Evolutionary conservation across 1,140 invertebrate species (phyloP), one percentile per base, ranked within the genome.

Genomic region (Portunus trituberculatus): DNA sequence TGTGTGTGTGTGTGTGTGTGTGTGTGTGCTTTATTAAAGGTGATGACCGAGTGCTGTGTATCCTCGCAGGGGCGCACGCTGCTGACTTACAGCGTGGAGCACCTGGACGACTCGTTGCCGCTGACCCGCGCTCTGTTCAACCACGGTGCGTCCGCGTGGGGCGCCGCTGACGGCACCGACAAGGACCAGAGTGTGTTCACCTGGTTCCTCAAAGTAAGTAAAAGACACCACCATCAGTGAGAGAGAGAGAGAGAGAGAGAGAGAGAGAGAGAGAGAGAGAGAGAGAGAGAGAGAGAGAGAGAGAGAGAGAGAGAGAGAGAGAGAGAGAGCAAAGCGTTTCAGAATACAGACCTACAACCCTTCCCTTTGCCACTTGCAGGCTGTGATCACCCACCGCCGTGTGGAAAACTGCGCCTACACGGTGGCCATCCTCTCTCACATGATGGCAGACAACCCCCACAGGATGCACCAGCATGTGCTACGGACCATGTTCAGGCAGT

Each of bases 71-170:
- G 96, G 28, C 96, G 96, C 10, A 97, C 96, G 6, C 94, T 97
- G 14, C 96, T 97, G 25, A 96, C 96, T 6, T 97, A 97, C 93
- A 96, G 96, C 87, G 96, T 97, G 25, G 94, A 96, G n/a, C 95
- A 96, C 95, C 95, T 97, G 94, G 97, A 97, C 89, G 96, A 96
- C 28, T 96, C 96, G 67, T 92, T 97, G 25, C 96, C 96, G 28
- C 96, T 97, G 12, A 97, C 97, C 0, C 95, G 96, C 28, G 94
- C 97, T 14, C 96, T 97, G 0, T 93, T 97, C n/a, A 97, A 97
- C 94, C 93, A 96, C 29, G 97, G 97, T 0, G 96, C 97, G 3
- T 96, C 96, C 2, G 96, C 97, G 14, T 97, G 97, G 97, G 95
- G 96, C 82, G 96, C 88, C 91, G 95, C 93, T 16, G 89, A 90